Percentiles rank a stretch among this genome's conserved stretches.
These are phyloP conservation scores for Murina feae DNA, from an alignment of 2,113 vertebrate species.

Conservation along the genomic window DNA sequence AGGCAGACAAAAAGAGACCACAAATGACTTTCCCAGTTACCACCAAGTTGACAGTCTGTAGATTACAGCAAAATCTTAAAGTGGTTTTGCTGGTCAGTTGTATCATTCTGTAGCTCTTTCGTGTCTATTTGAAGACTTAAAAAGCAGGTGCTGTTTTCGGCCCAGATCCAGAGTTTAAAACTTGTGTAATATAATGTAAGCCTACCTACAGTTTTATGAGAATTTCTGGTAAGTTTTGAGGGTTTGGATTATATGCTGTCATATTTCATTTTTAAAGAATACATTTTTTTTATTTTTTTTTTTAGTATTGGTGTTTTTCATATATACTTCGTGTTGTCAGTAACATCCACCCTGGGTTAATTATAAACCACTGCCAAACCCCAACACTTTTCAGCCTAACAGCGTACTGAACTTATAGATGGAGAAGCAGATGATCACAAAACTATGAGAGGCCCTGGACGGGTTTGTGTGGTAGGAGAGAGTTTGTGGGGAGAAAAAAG, in stretches of 20 bases:
- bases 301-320: not conserved
- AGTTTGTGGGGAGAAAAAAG: not conserved
- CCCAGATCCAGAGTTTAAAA: constrained; percentile 43
- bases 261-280: constrained; percentile 39
- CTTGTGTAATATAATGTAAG: constrained; percentile 7
- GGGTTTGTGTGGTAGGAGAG: not conserved
- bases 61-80: constrained; percentile 38
- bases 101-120: not conserved
- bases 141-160: constrained; percentile 39
- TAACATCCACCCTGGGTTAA: not conserved
- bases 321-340: not conserved
- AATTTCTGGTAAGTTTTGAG: constrained; percentile 45
- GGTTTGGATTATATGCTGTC: not conserved
- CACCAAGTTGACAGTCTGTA: constrained; percentile 47
- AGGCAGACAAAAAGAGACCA: constrained; percentile 43
- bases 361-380: constrained; percentile 34
- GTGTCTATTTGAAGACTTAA: constrained; percentile 19
- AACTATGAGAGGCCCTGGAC: not conserved
- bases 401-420: not conserved
- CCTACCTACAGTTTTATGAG: constrained; percentile 46
- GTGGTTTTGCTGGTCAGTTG: not conserved
- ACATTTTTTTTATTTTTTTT: not conserved
- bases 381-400: not conserved
- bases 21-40: constrained; percentile 65
- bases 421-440: not conserved